phyloP scores from a whole-genome alignment of 2,797 vertebrate species.

The Monodelphis domestica region DNA sequence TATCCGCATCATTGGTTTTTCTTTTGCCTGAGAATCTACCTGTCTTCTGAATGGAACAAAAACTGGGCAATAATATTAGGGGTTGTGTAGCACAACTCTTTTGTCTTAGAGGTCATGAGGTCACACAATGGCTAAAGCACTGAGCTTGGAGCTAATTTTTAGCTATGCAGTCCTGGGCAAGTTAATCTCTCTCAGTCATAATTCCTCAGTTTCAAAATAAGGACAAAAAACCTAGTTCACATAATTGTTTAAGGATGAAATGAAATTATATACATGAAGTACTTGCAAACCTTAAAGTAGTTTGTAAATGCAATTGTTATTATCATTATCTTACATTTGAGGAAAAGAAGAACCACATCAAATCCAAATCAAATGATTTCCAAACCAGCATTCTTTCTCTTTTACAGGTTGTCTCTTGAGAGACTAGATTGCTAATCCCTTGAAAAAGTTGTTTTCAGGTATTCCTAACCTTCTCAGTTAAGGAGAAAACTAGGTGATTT shows the following conservation, averaged over 20 bases:
- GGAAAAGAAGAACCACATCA: background rate
- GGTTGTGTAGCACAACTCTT: background rate
- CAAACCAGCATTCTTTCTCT: background rate
- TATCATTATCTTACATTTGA: background rate
- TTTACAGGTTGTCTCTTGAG: background rate
- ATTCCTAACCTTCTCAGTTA: no score
- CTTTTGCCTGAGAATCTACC: background rate
- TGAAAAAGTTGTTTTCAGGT: no score
- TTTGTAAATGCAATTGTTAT: background rate
- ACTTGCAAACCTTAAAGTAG: background rate
- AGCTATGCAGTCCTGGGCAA: background rate
- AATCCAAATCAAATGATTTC: background rate
- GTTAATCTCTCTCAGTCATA: background rate
- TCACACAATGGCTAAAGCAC: background rate
- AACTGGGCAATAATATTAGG: background rate
- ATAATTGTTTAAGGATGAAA: background rate
- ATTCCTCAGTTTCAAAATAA: background rate
- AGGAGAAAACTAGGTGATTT: no score
- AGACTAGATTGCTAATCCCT: background rate
- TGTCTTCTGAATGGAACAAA: background rate
- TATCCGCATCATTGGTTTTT: no score
- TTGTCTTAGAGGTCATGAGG: no score
- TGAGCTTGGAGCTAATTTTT: background rate
- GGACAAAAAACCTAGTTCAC: background rate
- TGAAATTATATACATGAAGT: background rate